Percentiles rank a stretch among this genome's conserved stretches.
phyloP scores from a whole-genome alignment of 2,113 vertebrate genomes.

The Boleophthalmus pectinirostris region DNA sequence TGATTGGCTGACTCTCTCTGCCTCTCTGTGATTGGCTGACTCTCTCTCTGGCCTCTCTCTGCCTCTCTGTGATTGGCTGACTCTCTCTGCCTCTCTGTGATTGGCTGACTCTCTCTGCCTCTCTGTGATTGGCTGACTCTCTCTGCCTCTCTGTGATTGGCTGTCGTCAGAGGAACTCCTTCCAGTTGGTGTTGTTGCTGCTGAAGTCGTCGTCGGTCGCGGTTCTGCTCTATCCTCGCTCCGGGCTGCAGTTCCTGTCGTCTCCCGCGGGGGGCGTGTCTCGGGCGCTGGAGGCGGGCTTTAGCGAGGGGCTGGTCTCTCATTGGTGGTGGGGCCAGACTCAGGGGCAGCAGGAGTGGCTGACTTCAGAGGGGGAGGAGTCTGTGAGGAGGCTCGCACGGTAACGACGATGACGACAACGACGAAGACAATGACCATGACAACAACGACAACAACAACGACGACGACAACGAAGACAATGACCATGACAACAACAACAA shows the following conservation, averaged over 20 bases:
- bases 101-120: neutral
- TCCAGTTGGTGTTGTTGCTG: slow-evolving; percentile 87
- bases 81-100: neutral
- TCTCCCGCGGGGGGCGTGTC: slow-evolving; percentile 70
- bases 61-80: neutral
- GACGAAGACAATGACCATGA: too few relatives aligned
- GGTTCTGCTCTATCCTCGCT: slow-evolving; percentile 88
- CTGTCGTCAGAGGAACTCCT: slow-evolving; percentile 86
- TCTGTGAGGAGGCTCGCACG: slow-evolving; percentile 79
- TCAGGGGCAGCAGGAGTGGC: slow-evolving; percentile 77
- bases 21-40: neutral
- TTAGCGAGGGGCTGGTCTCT: slow-evolving; percentile 79
- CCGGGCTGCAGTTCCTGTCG: slow-evolving; percentile 82
- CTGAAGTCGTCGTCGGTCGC: slow-evolving; percentile 82
- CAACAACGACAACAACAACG: too few relatives aligned
- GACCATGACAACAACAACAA: too few relatives aligned
- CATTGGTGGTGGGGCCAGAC: slow-evolving; percentile 70
- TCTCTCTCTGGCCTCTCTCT: neutral
- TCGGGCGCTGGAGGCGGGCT: slow-evolving; percentile 78
- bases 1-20: neutral
- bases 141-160: neutral
- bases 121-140: neutral
- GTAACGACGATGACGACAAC: too few relatives aligned
- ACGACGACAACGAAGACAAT: too few relatives aligned
- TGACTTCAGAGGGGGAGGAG: slow-evolving; percentile 76